Evolutionary conservation across 35 echinoderm and acorn worm species (phyloP), one percentile per base, ranked within the genome.

Genomic region (Strongylocentrotus purpuratus): DNA sequence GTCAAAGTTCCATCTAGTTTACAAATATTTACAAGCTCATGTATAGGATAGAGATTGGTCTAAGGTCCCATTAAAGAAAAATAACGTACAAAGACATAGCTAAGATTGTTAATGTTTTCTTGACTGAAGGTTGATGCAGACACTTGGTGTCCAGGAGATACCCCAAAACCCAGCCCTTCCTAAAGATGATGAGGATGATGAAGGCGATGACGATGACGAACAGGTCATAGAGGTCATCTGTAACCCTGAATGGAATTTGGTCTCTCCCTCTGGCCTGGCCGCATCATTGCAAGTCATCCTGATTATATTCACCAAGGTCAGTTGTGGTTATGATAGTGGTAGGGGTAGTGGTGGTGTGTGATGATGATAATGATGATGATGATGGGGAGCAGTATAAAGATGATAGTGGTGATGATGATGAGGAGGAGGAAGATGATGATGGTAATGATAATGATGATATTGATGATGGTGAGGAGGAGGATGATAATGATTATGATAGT

Each of bases 251-350:
- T 99, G 98, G 98, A 92, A 65, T 85, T 95, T 99, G 2, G 94
- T 99, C 70, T 99, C 98, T 71, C 98, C 97, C 9, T 96, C 97
- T 32, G 98, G 97, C 18, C 60, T 99, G 46, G 97, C 96, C 94
- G 96, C 98, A 35, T 93, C 96, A 5, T 32, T 97, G 17, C 98
- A 99, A 91, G 95, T 99, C 95, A 94, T 96, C 55, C 60, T 95
- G 17, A 96, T 96, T 6, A 96, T 99, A 70, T 99, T 99, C 93
- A 99, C 98, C 2, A 87, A 95, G 97, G 98, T 97, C 95, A 92
- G 95, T 2, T 33, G 45, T 41, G 9, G 5, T 95, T 8, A 20
- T 31, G 0, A 92, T 91, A 46, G 31, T 48, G 47, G 2, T 94
- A 2, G 9, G 48, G 15, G 55, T 47, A 32, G 50, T 94, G 46